These are phyloP conservation scores for Rhyzopertha dominica DNA, from an alignment of 1,140 invertebrate species.

Conservation along the genomic window DNA sequence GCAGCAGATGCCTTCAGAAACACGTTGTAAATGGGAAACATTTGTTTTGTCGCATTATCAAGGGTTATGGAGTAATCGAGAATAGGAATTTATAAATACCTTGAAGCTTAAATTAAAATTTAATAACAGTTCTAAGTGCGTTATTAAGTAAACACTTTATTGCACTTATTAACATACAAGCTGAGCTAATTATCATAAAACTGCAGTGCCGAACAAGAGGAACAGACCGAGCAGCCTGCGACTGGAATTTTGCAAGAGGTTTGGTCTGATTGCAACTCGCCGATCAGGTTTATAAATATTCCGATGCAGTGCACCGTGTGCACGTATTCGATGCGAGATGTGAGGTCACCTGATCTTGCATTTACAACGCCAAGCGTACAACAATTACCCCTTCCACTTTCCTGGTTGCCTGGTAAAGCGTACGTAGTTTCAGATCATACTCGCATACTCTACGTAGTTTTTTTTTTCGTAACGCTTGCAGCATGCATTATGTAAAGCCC, in stretches of 20 bases:
- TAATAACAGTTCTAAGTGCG: too few relatives aligned
- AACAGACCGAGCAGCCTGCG: too few relatives aligned
- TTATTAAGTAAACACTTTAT: slow-evolving; percentile 20
- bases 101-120: too few relatives aligned
- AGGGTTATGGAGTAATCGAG: too few relatives aligned
- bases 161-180: slow-evolving; percentile 17
- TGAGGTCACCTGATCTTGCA: slow-evolving; percentile 6
- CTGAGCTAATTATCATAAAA: slow-evolving; percentile 28
- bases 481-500: too few relatives aligned
- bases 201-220: slow-evolving; percentile 13
- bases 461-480: slow-evolving; percentile 15
- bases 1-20: too few relatives aligned
- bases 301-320: slow-evolving; percentile 6
- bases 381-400: slow-evolving; percentile 13
- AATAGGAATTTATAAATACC: too few relatives aligned
- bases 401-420: slow-evolving; percentile 35
- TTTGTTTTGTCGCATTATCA: too few relatives aligned
- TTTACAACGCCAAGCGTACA: slow-evolving; percentile 11
- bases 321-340: neutral
- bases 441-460: slow-evolving; percentile 3
- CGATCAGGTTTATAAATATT: slow-evolving; percentile 21
- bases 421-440: slow-evolving; percentile 43
- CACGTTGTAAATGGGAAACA: too few relatives aligned
- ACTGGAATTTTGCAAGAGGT: slow-evolving; percentile 15
- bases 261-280: slow-evolving; percentile 8